Evolutionary conservation across 1,140 invertebrate genomes (phyloP).

Genomic region (Bombus sibiricus): DNA sequence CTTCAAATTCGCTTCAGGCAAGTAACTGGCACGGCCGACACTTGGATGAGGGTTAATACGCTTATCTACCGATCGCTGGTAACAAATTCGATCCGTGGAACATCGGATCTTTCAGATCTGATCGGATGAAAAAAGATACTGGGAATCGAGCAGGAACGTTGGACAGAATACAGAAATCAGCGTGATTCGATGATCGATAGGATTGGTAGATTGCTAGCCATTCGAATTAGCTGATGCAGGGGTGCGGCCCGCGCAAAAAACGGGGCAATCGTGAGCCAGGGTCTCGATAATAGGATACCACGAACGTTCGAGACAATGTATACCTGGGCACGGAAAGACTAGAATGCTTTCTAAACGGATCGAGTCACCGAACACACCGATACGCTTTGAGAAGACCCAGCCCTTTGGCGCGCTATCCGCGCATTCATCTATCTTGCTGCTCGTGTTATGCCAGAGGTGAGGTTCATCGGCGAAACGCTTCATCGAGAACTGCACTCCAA

Average conservation of each 20-base stretch:
- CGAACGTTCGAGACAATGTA: conserved; percentile 43
- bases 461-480: conserved; percentile 38
- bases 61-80: conserved; percentile 25
- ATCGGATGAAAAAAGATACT: neutral
- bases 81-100: neutral
- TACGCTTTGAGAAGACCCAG: conserved; percentile 64
- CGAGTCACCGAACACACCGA: conserved; percentile 43
- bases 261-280: conserved; percentile 51
- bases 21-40: neutral
- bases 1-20: neutral
- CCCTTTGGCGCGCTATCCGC: conserved; percentile 61
- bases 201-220: conserved; percentile 7
- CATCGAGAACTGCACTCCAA: conserved; percentile 7
- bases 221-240: conserved; percentile 43
- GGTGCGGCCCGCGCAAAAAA: conserved; percentile 57
- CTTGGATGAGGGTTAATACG: neutral
- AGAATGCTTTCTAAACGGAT: conserved; percentile 55
- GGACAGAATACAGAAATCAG: conserved; percentile 21
- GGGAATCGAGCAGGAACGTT: neutral
- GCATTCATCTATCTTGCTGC: conserved; percentile 64
- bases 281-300: conserved; percentile 59
- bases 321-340: conserved; percentile 2
- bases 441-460: conserved; percentile 74
- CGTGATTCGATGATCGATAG: conserved; percentile 48
- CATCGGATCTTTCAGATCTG: neutral